phyloP scores from a whole-genome alignment of 2,888 invertebrate species.

The Hirtodrosophila confusa region DNA sequence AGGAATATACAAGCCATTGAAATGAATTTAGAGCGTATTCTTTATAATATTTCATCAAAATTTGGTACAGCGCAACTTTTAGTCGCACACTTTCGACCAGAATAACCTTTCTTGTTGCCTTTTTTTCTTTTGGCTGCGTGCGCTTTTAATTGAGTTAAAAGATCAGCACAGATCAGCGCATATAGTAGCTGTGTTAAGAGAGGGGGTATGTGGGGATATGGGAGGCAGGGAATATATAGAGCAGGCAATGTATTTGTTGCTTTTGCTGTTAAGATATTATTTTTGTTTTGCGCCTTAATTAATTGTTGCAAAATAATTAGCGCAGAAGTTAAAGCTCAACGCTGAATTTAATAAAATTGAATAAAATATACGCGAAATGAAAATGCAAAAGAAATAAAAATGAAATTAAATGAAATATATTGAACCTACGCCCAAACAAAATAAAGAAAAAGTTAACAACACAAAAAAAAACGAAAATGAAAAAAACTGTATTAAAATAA shows the following conservation, averaged over 20 bases:
- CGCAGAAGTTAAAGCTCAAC: conserved; percentile 72
- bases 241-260: conserved; percentile 5
- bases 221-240: conserved; percentile 9
- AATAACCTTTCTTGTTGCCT: neutral
- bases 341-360: conserved; percentile 56
- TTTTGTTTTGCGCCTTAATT: conserved; percentile 72
- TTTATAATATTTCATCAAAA: too few relatives aligned
- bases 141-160: conserved; percentile 79
- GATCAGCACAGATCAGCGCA: conserved; percentile 69
- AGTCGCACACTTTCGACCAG: neutral
- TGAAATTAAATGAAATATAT: conserved; percentile 1
- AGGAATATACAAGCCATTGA: too few relatives aligned
- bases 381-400: conserved; percentile 18
- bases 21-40: too few relatives aligned
- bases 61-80: conserved; percentile 15
- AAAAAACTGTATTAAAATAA: conserved; percentile 1
- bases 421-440: too few relatives aligned
- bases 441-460: neutral
- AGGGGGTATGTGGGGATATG: neutral
- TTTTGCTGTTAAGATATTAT: conserved; percentile 51
- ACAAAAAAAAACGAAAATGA: too few relatives aligned
- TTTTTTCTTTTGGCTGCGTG: conserved; percentile 56
- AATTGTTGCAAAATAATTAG: conserved; percentile 82
- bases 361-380: conserved; percentile 29
- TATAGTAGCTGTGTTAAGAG: conserved; percentile 32